These are phyloP conservation scores for Alces alces DNA, from an alignment of 2,113 vertebrate species.

Conservation along the genomic window DNA sequence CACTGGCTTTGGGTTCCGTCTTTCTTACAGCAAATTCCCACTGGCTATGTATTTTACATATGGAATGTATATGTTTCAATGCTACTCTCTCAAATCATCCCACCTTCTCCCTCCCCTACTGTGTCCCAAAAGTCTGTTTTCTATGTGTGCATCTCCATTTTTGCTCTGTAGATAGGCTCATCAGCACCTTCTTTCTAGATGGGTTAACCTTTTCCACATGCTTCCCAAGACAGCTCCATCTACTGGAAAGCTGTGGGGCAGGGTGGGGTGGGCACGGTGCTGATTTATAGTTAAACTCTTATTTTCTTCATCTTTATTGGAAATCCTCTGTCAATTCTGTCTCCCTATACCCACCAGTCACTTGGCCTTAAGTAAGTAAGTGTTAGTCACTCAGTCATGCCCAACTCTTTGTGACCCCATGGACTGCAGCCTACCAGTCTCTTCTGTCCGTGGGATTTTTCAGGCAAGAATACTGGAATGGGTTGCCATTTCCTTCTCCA, in stretches of 20 bases:
- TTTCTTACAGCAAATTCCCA: neutral
- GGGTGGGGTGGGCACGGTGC: accelerated
- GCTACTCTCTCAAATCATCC: neutral
- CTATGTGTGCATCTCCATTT: neutral
- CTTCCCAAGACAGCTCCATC: neutral
- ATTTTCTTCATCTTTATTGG: neutral
- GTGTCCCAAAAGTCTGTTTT: neutral
- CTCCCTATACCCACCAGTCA: neutral
- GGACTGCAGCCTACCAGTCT: neutral
- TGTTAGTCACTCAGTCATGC: neutral
- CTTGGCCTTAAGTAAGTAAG: neutral
- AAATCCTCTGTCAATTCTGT: neutral
- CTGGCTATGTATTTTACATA: neutral
- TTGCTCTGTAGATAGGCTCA: neutral
- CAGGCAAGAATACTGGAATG: neutral
- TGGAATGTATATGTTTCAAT: neutral
- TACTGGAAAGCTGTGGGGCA: accelerated
- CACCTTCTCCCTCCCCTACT: neutral
- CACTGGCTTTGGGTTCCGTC: neutral
- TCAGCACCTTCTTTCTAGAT: neutral
- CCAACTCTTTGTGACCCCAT: neutral
- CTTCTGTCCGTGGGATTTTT: neutral
- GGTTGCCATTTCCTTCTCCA: neutral
- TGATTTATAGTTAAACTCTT: neutral
- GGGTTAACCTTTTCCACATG: neutral